Base-by-base conservation (phyloP, 1,140 invertebrate species). In the Antheraea mylitta region DNA sequence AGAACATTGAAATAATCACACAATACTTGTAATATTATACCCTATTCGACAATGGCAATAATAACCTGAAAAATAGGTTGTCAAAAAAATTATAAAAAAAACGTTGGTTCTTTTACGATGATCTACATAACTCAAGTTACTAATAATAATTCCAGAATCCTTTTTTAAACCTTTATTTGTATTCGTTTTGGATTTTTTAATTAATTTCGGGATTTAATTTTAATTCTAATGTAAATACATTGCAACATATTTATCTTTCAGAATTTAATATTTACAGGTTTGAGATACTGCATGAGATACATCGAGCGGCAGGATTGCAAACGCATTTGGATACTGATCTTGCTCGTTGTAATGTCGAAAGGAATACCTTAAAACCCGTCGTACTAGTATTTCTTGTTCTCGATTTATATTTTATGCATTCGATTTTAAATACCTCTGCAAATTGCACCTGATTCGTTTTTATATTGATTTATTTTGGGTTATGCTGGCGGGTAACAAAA, bases 281-380 rank as follows among this genome's bases (percentile, higher is more conserved):
- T 13, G 45, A 13, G 45, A 53, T 53, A n/a, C 5, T 13, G 45
- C 13, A 16, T 53, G 6, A 53, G 45, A 53, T 13, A 53, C 13
- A 53, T 53, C 1, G 10, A 53, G 45, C 6, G 10, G 45, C 45
- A 53, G 45, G 45, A 53, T 53, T n/a, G 45, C 16, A 13, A 53
- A 53, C 45, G 45, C 45, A 16, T 53, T 53, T 53, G 45, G 45
- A 53, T 53, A 53, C 45, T 53, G 45, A 16, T 53, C 45, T 53
- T 53, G 45, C 13, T 53, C 45, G 11, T 53, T 9, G 45, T 53
- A 53, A 53, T 53, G 45, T 53, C 11, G 45, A 13, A 53, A 53
- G 45, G 45, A 53, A 53, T 53, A 53, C 45, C 45, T 53, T 53
- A 53, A 53, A 53, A 53, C 45, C 13, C 16, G 45, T 53, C 13